Base-by-base conservation (phyloP, 2,797 vertebrate species). In the Lycodopsis pacificus region DNA sequence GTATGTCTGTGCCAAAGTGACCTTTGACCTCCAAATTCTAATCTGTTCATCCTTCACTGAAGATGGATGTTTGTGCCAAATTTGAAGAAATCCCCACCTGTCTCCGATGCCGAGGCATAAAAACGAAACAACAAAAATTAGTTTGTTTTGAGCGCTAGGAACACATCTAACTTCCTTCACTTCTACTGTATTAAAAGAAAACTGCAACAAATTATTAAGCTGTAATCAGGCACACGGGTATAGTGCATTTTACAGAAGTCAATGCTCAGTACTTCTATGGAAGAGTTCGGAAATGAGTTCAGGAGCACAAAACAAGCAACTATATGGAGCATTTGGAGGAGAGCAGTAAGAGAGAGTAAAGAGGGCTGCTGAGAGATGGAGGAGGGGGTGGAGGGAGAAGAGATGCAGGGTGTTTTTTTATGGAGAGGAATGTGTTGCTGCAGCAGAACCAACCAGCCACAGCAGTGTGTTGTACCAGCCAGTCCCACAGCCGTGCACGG, bases 341-440 rank as follows among this genome's bases (percentile, higher is more conserved):
- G 54, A 72, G 59, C 51, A 22, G 32, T 25, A 32, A 40, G 38
- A 25, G 15, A 14, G 15, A 40, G 14, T 44, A 71, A 64, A 58
- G 30, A 54, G 30, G 65, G 53, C 15, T 42, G 27, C 15, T 42
- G 27, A 22, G 61, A 25, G 70, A 72, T n/a, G 38, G 25, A 74
- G 46, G 59, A 30, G 64, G 59, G 42, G 32, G 48, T 53, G 56
- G 59, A 57, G 57, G 25, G 40, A 25, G 34, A 40, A 8, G 69
- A 67, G 77, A 65, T 11, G 22, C 4, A 32, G n/a, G 38, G 27
- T 65, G 56, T 49, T 49, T 49, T 20, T 20, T 22, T 34, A 81
- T 73, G 65, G 71, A 72, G 68, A 75, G 80, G 81, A 85, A 80
- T 83, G 71, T 58, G 68, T 79, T 83, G 68, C 40, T 69, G 77